Evolutionary conservation across 2,888 invertebrate genomes (phyloP), one percentile per base, ranked within the genome.

Genomic region (Nysson spinosus): DNA sequence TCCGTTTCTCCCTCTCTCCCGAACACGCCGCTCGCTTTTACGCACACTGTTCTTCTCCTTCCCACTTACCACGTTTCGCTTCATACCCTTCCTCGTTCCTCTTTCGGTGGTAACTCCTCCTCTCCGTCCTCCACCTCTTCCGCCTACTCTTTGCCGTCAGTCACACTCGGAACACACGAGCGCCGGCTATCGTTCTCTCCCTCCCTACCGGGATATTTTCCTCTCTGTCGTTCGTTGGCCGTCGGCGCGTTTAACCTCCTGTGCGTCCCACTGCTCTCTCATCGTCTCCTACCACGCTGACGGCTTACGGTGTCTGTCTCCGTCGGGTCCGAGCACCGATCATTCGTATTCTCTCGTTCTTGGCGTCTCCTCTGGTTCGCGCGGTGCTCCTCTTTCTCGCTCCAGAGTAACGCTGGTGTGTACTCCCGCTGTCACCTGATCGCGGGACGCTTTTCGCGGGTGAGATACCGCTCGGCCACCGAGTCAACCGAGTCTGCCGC

Each of bases 401-500:
- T 63, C 72, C 63, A 44, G 76, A 54, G 74, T 70, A 70, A 63
- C 75, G 73, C 75, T 71, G 74, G 77, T 76, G 76, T 75, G 65
- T 76, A 72, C 75, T 75, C 64, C 71, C 75, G 79, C 78, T 79
- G 85, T 84, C 84, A 85, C 83, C 84, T 83, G 84, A 85, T 85
- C 82, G 81, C 81, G 85, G 81, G 79, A 85, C 82, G 78, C 78
- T 85, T 83, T 83, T 84, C 84, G 84, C 79, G 83, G 83, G 79
- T 84, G 84, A 83, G 81, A 84, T 83, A 82, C 79, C 80, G 78
- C 80, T 82, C 73, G 77, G 79, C 79, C 79, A 76, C 81, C 78
- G 80, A 80, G 80, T 82, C 80, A 82, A 81, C 79, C 79, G 78
- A 79, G 80, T 73, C 76, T 71, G 60, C 68, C 62, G 64, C 68